Base-by-base conservation (phyloP, 2,113 vertebrate genomes). In the Gobiocypris rarus region DNA sequence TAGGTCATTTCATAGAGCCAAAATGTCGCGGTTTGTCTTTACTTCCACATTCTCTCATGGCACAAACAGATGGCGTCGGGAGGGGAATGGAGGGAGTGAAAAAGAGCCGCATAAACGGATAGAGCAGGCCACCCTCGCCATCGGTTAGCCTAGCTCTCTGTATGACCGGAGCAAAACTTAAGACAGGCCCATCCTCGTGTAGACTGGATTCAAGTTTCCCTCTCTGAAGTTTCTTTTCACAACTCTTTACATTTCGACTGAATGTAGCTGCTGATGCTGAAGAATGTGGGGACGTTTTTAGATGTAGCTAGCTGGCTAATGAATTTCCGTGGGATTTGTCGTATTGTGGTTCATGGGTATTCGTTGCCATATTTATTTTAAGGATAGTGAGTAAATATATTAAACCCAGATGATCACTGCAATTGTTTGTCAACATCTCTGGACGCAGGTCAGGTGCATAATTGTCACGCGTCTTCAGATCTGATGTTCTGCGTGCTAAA, bases 41-140 rank as follows among this genome's bases (percentile, higher is more conserved):
- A 91, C 89, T 92, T 92, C 89, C 88, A 83, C 86, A 86, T 81
- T 83, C 84, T 84, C 86, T 86, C 87, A 43, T 86, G 91, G 89
- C 90, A 91, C 90, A 90, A 92, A 93, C 92, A 92, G 91, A 92
- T 92, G 92, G 92, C 89, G 91, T 89, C 89, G 88, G 90, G 82
- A 87, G 87, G 83, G 80, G 86, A 87, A 83, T 88, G 89, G 90
- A 88, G 89, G 88, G 90, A 90, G 85, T 48, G 86, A 76, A 81
- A 87, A 88, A 89, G 84, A 87, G 91, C 87, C 89, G 90, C 93
- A 93, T 90, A 86, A 84, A 92, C 89, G 92, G 92, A 83, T 52
- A 84, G 89, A 85, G 81, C 92, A 92, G 91, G 93, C 92, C 92
- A 91, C 89, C 52, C 59, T 90, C 87, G 85, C 87, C 86, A 83